Base-by-base conservation (phyloP, 2,888 invertebrate species). In the Smittia sp. region DNA sequence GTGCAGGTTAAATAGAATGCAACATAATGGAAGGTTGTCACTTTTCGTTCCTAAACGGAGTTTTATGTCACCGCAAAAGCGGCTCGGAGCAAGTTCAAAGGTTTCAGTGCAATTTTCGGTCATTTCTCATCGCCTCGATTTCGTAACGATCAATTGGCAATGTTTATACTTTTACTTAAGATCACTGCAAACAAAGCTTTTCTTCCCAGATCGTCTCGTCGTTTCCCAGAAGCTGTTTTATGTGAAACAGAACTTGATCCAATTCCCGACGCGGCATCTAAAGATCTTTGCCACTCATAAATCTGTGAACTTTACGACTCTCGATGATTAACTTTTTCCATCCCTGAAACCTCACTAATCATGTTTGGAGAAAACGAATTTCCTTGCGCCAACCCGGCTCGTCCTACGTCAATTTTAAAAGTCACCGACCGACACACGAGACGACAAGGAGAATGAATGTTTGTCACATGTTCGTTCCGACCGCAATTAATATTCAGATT, bases 401-500 rank as follows among this genome's bases (percentile, higher is more conserved):
- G 32, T 32, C 46, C 46, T 46, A n/a, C 46, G n/a, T 11, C 46
- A 11, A n/a, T 46, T 46, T n/a, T n/a, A 46, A 46, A 46, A 11
- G 46, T 46, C 46, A 46, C 46, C 46, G 46, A 46, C 46, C 68
- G 68, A 24, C 68, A 68, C 22, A 46, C 11, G 38, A 68, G 46
- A 68, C 32, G 32, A 32, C 32, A 32, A 20, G 18, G 20, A 65
- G 13, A 65, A 13, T 32, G 52, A 69, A 52, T 69, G 69, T 54
- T 69, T 54, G 69, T 69, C 69, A 69, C 69, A 69, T 69, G 54
- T 69, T 69, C 54, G 52, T 69, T 15, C 15, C 54, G 54, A 69
- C 69, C 69, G 69, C 69, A 69, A 69, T 69, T 69, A 69, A 69
- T 69, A 69, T 69, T 69, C 52, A 69, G 54, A 69, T 22, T 58